phyloP scores from a whole-genome alignment of 1,140 invertebrate species.

The Neodiprion fabricii region DNA sequence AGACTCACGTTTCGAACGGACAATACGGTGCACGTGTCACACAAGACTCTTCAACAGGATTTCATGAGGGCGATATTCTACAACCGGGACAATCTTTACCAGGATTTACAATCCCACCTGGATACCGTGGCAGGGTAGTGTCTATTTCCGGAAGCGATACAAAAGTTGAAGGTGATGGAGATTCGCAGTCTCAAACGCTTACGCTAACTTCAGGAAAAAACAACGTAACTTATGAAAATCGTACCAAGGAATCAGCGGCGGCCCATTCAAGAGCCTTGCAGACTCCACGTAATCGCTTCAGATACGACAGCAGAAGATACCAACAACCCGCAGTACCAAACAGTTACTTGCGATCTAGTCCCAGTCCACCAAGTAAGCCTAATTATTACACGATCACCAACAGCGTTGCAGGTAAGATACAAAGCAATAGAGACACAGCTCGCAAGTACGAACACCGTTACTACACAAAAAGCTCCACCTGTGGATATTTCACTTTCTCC shows the following conservation, averaged over 20 bases:
- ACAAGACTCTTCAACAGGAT: slow-evolving; percentile 39
- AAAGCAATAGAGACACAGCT: slow-evolving; percentile 58
- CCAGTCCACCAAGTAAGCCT: slow-evolving; percentile 34
- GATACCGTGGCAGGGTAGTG: slow-evolving; percentile 71
- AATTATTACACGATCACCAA: slow-evolving; percentile 72
- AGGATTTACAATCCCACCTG: slow-evolving; percentile 70
- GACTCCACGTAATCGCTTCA: slow-evolving; percentile 33
- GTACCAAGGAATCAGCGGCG: slow-evolving; percentile 30
- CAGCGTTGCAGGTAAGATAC: slow-evolving; percentile 75
- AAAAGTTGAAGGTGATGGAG: slow-evolving; percentile 62
- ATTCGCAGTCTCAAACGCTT: slow-evolving; percentile 72
- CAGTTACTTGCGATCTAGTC: slow-evolving; percentile 6
- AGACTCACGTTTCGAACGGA: slow-evolving; percentile 36
- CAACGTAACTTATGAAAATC: slow-evolving; percentile 20
- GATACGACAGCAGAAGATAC: neutral
- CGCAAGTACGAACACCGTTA: slow-evolving; percentile 68
- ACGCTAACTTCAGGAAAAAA: slow-evolving; percentile 62
- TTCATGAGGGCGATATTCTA: slow-evolving; percentile 61
- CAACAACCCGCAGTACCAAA: slow-evolving; percentile 2
- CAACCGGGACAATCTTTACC: slow-evolving; percentile 68
- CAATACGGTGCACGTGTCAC: slow-evolving; percentile 50
- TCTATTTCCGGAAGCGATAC: slow-evolving; percentile 68
- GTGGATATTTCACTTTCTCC: slow-evolving; percentile 84
- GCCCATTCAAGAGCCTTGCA: slow-evolving; percentile 46
- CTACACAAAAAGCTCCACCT: slow-evolving; percentile 84